These are phyloP conservation scores for Sphenopsis melanotis DNA, from an alignment of 2,797 vertebrate genomes.

Conservation along the genomic window DNA sequence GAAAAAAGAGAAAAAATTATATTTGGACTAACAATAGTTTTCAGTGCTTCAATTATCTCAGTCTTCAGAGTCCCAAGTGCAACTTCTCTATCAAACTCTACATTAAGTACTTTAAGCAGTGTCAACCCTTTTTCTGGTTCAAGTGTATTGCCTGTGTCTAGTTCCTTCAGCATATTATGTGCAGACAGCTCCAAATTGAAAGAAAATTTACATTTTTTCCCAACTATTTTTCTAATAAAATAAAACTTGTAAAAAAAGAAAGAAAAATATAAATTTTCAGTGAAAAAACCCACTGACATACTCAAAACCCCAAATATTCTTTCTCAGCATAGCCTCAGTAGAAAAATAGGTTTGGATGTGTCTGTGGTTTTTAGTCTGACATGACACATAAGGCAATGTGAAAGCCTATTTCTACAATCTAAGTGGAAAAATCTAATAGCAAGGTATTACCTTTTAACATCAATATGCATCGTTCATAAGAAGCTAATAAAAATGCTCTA, in stretches of 20 bases:
- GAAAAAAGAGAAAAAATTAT: background rate
- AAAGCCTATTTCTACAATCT: background rate
- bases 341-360: background rate
- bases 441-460: background rate
- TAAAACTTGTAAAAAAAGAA: background rate
- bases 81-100: background rate
- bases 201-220: background rate
- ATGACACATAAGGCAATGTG: background rate
- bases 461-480: background rate
- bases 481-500: background rate
- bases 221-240: background rate
- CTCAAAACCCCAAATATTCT: accelerated
- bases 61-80: background rate
- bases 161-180: background rate
- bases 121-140: background rate
- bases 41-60: background rate
- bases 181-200: background rate
- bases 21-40: background rate
- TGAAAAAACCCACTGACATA: accelerated
- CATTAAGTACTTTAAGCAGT: background rate
- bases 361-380: background rate
- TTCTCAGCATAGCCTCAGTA: background rate
- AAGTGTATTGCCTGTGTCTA: background rate
- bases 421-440: background rate
- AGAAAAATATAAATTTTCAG: background rate